These are phyloP conservation scores for Hydrotaea diabolus DNA, from an alignment of 2,888 invertebrate genomes.

Conservation along the genomic window DNA sequence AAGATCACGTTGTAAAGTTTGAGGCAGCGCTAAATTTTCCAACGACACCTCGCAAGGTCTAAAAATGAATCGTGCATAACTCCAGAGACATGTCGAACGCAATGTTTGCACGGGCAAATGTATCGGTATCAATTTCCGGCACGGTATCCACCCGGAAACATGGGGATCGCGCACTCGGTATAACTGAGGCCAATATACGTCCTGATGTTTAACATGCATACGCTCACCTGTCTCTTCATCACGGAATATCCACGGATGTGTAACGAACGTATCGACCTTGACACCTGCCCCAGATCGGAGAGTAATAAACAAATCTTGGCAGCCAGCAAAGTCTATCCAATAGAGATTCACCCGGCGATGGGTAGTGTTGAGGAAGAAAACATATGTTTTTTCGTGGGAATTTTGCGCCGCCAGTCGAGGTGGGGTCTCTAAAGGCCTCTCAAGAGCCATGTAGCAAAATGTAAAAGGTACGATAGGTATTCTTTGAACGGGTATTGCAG, in stretches of 20 bases:
- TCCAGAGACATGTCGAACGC: constrained; percentile 76
- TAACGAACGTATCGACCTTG: constrained; percentile 87
- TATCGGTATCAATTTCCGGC: constrained; percentile 72
- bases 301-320: constrained; percentile 83
- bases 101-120: constrained; percentile 77
- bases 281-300: constrained; percentile 81
- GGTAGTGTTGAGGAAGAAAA: constrained; percentile 85
- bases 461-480: too few species aligned
- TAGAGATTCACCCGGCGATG: constrained; percentile 81
- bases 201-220: constrained; percentile 81
- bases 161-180: constrained; percentile 73
- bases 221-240: constrained; percentile 87
- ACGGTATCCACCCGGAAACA: constrained; percentile 64
- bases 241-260: constrained; percentile 92
- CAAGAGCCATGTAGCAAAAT: constrained; percentile 60
- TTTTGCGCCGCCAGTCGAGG: constrained; percentile 58
- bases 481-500: too few species aligned
- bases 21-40: constrained; percentile 70
- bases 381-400: constrained; percentile 80
- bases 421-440: constrained; percentile 12
- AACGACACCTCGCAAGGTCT: constrained; percentile 56
- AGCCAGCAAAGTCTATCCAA: constrained; percentile 90
- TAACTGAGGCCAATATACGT: constrained; percentile 81
- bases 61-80: constrained; percentile 57
- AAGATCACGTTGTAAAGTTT: constrained; percentile 73